Evolutionary conservation across 2,113 vertebrate species (phyloP), one percentile per base, ranked within the genome.

Genomic region (Pelecanus crispus): DNA sequence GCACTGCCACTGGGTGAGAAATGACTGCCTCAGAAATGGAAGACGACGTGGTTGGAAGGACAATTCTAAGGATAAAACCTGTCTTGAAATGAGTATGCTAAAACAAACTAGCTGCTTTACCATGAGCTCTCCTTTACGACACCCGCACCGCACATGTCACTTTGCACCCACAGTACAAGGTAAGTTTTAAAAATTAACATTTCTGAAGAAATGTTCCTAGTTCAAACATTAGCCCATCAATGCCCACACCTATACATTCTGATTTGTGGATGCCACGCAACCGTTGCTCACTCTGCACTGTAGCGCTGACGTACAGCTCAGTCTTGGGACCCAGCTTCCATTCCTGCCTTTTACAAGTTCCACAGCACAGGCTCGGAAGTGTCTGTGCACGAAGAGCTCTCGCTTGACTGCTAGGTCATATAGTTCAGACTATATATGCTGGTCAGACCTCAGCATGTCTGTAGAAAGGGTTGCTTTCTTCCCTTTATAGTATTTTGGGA

Each of bases 261-360:
- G 28, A 49, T 72, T 68, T 82, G 44, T 9, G 29, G 71, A 24
- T 71, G 19, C 32, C 42, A 47, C 0, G 1, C 38, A 55, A 20
- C 56, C 0, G 1, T 2, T 18, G 9, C 7, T 42, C 5, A 47
- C 58, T n/a, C 47, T 72, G 52, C 10, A 7, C 31, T 55, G 3
- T 1, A 44, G 34, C 24, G 52, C 16, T n/a, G 87, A 83, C 9
- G 3, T 14, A 58, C 15, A 40, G 61, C 28, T 81, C 44, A 40
- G 62, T 20, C 50, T 17, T 47, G 52, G 70, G 31, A 79, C 13
- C 0, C 3, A 56, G 44, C 25, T 17, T 38, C 32, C 21, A 36
- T 10, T 34, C 38, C 52, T 65, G 47, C 44, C 9, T 87, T 59
- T 65, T 20, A 36, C 24, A 81, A 31, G 17, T 40, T 70, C 79